Conservation (phyloP, 2,113 vertebrate species). For the Sinocyclocheilus anshuiensis region DNA sequence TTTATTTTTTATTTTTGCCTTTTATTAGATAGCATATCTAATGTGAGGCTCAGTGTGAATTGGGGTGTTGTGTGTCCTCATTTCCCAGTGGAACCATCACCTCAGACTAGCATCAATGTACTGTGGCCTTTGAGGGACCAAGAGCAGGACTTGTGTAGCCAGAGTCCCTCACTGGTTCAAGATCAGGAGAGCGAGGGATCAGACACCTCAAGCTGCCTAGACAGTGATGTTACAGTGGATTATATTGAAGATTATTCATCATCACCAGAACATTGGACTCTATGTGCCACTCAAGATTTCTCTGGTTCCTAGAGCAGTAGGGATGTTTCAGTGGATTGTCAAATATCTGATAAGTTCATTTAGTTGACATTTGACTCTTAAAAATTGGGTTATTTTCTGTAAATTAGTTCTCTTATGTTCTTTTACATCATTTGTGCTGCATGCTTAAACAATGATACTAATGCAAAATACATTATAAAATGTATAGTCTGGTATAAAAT, state of each 20-base stretch:
- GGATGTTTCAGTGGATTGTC: slow-evolving; percentile 5
- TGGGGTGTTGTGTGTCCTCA: slow-evolving; percentile 21
- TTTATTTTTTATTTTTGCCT: background rate
- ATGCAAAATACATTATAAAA: background rate
- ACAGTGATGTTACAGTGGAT: slow-evolving; percentile 57
- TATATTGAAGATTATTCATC: slow-evolving; percentile 42
- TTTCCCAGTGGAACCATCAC: slow-evolving; percentile 38
- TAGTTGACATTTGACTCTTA: background rate
- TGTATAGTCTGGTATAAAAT: background rate
- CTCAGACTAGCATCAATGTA: slow-evolving; percentile 4
- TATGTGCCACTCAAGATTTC: slow-evolving; percentile 55
- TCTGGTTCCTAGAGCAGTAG: slow-evolving; percentile 11
- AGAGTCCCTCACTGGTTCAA: background rate
- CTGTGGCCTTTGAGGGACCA: background rate
- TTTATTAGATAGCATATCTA: background rate
- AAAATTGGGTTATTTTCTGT: background rate
- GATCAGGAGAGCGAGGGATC: slow-evolving; percentile 2
- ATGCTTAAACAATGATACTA: background rate
- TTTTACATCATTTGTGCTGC: background rate
- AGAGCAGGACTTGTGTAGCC: background rate
- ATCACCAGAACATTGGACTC: slow-evolving; percentile 53
- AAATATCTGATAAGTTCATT: background rate
- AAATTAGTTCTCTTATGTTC: background rate
- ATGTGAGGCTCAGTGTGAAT: background rate
- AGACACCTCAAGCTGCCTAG: slow-evolving; percentile 10